These are phyloP conservation scores for Coleophora flavipennella DNA, from an alignment of 2,888 invertebrate species.

Conservation along the genomic window DNA sequence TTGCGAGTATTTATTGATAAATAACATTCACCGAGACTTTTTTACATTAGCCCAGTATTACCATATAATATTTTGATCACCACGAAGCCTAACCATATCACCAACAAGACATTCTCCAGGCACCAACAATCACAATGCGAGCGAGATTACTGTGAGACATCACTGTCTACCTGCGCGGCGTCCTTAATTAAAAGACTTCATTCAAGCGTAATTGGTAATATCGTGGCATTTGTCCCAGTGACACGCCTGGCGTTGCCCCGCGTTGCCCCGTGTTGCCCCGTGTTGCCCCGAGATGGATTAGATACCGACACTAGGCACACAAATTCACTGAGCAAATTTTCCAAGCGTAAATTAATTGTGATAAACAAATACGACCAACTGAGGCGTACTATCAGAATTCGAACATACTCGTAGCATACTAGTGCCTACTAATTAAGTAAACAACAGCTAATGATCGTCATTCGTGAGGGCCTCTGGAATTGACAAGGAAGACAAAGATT, in stretches of 20 bases:
- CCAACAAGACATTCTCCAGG: constrained; percentile 30
- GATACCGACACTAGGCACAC: background rate
- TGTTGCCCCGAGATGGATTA: constrained; percentile 17
- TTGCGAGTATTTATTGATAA: too few species aligned
- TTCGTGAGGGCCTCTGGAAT: too few species aligned
- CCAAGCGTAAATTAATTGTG: constrained; percentile 1
- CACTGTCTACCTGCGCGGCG: constrained; percentile 17
- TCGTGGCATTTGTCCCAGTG: constrained; percentile 44
- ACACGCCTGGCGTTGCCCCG: constrained; percentile 29
- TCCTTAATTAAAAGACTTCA: constrained; percentile 67
- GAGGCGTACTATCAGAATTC: too few species aligned
- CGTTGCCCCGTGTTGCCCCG: constrained; percentile 24
- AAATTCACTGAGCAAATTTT: constrained; percentile 2
- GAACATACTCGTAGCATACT: too few species aligned
- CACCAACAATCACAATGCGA: constrained; percentile 51
- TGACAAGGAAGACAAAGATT: too few species aligned
- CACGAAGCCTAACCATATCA: constrained; percentile 8
- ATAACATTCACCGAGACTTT: too few species aligned
- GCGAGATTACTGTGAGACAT: constrained; percentile 50
- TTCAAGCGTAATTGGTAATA: constrained; percentile 59
- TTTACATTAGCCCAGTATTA: too few species aligned
- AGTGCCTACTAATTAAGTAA: too few species aligned
- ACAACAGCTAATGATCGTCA: too few species aligned
- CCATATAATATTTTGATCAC: too few species aligned
- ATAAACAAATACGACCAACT: background rate